phyloP scores from a whole-genome alignment of 2,888 invertebrate genomes.

The Allolobophora icterica region DNA sequence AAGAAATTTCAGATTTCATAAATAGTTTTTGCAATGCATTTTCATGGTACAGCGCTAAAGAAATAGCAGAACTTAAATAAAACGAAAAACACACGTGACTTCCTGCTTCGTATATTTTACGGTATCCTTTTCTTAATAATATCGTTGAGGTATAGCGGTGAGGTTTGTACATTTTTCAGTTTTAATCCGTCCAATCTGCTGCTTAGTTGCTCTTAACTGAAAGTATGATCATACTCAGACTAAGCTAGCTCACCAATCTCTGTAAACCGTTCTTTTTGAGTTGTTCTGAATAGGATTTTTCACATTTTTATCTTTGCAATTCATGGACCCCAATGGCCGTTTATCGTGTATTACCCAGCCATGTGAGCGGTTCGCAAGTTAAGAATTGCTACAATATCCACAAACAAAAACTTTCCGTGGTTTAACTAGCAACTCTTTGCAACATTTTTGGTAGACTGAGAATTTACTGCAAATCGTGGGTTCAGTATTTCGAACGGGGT shows the following conservation, averaged over 20 bases:
- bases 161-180: not conserved
- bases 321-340: not conserved
- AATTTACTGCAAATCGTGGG: not conserved
- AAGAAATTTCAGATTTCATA: not conserved
- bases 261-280: not conserved
- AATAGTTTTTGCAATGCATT: not conserved
- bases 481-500: not conserved
- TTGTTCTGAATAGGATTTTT: not conserved
- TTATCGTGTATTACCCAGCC: not conserved
- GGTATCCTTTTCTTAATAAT: not conserved
- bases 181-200: constrained; percentile 10
- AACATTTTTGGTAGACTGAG: not conserved
- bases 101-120: not conserved
- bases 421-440: not conserved
- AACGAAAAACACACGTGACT: not conserved
- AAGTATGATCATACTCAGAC: not conserved
- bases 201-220: not conserved
- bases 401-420: not conserved
- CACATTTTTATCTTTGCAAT: not conserved
- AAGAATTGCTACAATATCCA: not conserved
- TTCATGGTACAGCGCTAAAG: not conserved
- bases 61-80: not conserved
- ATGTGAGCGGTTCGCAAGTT: not conserved
- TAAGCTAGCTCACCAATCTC: not conserved
- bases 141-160: not conserved